phyloP scores from a whole-genome alignment of 2,888 invertebrate species.

The Polyommatus icarus region DNA sequence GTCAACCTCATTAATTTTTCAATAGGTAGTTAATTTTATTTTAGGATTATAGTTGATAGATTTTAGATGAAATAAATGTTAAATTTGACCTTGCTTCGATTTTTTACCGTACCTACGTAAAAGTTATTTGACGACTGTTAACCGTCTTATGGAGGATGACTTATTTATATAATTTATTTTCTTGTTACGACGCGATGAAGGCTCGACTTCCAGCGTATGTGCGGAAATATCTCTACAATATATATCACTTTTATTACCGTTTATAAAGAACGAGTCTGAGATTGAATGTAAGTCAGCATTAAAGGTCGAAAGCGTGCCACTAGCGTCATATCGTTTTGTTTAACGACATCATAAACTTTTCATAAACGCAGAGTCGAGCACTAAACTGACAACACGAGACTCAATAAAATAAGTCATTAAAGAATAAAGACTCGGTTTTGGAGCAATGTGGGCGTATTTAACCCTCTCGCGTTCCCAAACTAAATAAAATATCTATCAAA shows the following conservation, averaged over 20 bases:
- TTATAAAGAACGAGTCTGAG: neutral
- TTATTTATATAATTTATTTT: neutral
- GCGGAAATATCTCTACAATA: neutral
- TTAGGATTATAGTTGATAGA: neutral
- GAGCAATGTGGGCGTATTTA: neutral
- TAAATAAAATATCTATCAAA: neutral
- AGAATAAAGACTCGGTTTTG: neutral
- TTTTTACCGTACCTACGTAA: no score
- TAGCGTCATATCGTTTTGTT: conserved; percentile 13
- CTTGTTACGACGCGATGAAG: neutral
- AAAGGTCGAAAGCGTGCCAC: neutral
- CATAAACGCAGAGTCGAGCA: conserved; percentile 10
- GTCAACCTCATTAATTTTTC: neutral
- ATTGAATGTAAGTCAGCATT: conserved; percentile 10
- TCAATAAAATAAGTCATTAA: conserved; percentile 4
- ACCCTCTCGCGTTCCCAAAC: neutral
- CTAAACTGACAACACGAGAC: conserved; percentile 15
- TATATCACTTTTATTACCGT: neutral
- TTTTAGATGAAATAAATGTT: neutral
- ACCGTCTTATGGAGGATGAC: no score
- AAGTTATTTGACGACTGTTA: no score
- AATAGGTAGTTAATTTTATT: no score
- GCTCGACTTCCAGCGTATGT: neutral
- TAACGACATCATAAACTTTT: conserved; percentile 20
- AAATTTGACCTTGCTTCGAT: neutral